Evolutionary conservation across 2,797 vertebrate species (phyloP).

Genomic region (Hafferia zeledoni): DNA sequence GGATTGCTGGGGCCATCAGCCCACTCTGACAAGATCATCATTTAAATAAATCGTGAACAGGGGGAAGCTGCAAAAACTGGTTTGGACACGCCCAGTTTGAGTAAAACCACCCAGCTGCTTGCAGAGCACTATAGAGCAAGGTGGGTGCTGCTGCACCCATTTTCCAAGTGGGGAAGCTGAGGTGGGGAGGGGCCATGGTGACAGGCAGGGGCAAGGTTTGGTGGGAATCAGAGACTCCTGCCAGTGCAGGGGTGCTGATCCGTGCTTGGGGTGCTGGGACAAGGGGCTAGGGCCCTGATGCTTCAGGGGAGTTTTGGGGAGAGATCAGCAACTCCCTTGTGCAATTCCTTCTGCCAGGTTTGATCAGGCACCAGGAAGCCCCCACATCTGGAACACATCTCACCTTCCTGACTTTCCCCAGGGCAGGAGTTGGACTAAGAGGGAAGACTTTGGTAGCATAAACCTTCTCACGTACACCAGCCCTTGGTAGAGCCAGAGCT

Average conservation of each 20-base stretch:
- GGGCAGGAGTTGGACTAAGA: background rate
- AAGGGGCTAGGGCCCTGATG: background rate
- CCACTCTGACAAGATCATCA: background rate
- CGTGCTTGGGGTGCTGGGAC: background rate
- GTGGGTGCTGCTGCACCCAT: background rate
- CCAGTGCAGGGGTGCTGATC: background rate
- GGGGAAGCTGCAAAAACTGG: background rate
- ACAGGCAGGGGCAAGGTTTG: background rate
- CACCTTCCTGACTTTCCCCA: accelerated
- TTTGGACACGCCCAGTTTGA: background rate
- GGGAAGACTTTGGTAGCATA: background rate
- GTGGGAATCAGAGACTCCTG: background rate
- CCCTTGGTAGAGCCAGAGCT: background rate
- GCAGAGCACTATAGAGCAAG: accelerated
- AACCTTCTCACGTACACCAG: background rate
- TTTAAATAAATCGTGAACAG: background rate
- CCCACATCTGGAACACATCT: accelerated
- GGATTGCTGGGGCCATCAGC: background rate
- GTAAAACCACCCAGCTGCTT: background rate
- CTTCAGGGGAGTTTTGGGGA: background rate
- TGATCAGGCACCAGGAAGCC: background rate
- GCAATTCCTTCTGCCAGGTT: background rate
- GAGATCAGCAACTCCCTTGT: background rate
- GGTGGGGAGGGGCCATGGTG: background rate
- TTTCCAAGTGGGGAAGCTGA: slow-evolving; percentile 4